phyloP scores from a whole-genome alignment of 2,797 vertebrate species.

The Enteromius mattozi region DNA sequence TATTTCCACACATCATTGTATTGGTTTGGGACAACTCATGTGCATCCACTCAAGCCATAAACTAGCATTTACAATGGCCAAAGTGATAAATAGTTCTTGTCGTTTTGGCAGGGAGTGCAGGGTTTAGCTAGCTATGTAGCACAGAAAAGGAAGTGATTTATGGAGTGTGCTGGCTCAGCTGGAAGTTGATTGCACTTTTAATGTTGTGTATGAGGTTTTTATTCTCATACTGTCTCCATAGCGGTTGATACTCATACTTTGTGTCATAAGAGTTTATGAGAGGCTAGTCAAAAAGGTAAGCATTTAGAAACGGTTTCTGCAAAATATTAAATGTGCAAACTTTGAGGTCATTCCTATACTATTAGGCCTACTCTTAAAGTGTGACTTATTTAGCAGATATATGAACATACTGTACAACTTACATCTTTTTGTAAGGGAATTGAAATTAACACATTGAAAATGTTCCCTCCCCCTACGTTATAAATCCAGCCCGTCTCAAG shows the following conservation, averaged over 20 bases:
- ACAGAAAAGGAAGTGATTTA: slow-evolving; percentile 60
- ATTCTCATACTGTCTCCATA: slow-evolving; percentile 63
- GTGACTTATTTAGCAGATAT: neutral
- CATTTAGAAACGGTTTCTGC: neutral
- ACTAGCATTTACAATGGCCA: slow-evolving; percentile 45
- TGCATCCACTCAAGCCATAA: slow-evolving; percentile 42
- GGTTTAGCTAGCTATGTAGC: slow-evolving; percentile 32
- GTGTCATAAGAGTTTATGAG: neutral
- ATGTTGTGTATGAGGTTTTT: slow-evolving; percentile 69
- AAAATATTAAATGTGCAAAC: neutral
- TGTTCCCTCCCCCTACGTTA: neutral
- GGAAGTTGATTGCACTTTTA: slow-evolving; percentile 64
- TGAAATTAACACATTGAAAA: neutral
- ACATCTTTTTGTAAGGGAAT: neutral
- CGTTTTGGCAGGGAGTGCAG: neutral
- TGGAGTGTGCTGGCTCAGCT: slow-evolving; percentile 59
- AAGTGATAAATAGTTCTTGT: slow-evolving; percentile 49
- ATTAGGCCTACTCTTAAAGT: neutral
- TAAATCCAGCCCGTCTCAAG: neutral
- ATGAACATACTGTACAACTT: neutral
- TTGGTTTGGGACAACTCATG: slow-evolving; percentile 30
- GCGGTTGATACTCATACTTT: neutral
- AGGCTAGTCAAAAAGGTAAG: neutral
- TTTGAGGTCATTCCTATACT: neutral
- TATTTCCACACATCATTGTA: slow-evolving; percentile 47